phyloP scores from a whole-genome alignment of 2,797 vertebrate genomes.

The Kryptopterus vitreolus region DNA sequence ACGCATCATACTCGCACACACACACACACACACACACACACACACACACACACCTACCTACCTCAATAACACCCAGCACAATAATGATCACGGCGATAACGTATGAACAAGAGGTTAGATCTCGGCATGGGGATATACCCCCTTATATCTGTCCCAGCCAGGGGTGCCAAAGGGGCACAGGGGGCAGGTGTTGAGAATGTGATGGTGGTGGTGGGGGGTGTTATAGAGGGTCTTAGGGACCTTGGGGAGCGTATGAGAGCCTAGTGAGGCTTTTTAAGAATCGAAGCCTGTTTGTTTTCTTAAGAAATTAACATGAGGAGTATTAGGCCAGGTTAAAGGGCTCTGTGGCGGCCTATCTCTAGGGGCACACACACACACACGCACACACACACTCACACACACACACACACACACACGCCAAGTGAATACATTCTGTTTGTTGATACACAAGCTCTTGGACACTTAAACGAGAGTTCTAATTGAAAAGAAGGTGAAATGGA shows the following conservation, averaged over 20 bases:
- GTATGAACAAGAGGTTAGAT: slow-evolving; percentile 82
- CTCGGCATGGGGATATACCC: slow-evolving; percentile 68
- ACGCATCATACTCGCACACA: slow-evolving; percentile 92
- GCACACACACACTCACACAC: slow-evolving; percentile 29
- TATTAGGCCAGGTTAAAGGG: slow-evolving; percentile 56
- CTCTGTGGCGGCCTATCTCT: slow-evolving; percentile 47
- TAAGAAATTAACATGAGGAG: slow-evolving; percentile 82
- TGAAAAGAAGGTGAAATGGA: neutral
- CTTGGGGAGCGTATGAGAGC: slow-evolving; percentile 51
- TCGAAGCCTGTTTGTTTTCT: slow-evolving; percentile 58
- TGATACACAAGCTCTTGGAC: neutral
- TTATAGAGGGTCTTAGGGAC: slow-evolving; percentile 44
- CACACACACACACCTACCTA: slow-evolving; percentile 52
- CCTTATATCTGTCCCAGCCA: slow-evolving; percentile 86
- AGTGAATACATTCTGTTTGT: slow-evolving; percentile 10
- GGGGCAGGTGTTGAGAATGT: slow-evolving; percentile 65
- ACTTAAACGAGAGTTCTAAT: neutral
- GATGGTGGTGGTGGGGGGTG: slow-evolving; percentile 39
- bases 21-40: slow-evolving; percentile 70
- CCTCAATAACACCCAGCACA: slow-evolving; percentile 62
- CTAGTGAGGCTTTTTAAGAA: slow-evolving; percentile 48
- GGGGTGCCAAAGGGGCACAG: slow-evolving; percentile 68
- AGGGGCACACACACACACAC: slow-evolving; percentile 36
- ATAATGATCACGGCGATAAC: slow-evolving; percentile 85
- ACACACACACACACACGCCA: slow-evolving; percentile 25